These are phyloP conservation scores for Lottia gigantea DNA, from an alignment of 2,888 invertebrate genomes.

Conservation along the genomic window DNA sequence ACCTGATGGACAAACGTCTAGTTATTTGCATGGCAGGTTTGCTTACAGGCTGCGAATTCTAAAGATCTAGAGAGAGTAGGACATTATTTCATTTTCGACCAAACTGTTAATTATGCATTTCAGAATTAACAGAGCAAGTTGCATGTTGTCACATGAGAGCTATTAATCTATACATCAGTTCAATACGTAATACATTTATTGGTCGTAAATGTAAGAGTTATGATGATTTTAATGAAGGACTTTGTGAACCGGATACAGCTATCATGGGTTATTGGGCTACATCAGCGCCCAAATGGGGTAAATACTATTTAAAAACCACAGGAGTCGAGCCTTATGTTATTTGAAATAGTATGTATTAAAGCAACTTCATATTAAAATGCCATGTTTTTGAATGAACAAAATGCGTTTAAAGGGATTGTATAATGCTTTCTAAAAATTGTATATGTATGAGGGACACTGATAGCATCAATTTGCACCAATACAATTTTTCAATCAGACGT, in stretches of 20 bases:
- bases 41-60: too few species aligned
- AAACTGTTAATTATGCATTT: neutral
- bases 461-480: too few species aligned
- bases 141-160: constrained; percentile 6
- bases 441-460: too few species aligned
- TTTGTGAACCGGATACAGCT: neutral
- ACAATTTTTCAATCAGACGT: too few species aligned
- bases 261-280: neutral
- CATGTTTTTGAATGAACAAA: too few species aligned
- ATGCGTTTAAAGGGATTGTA: too few species aligned
- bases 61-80: too few species aligned
- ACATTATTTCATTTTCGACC: neutral
- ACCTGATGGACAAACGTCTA: too few species aligned
- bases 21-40: too few species aligned
- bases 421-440: too few species aligned
- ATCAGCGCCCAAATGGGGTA: neutral
- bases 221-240: neutral
- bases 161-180: neutral
- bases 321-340: neutral
- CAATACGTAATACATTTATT: neutral
- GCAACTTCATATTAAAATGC: too few species aligned
- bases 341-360: too few species aligned
- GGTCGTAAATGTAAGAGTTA: neutral
- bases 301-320: neutral
- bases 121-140: neutral